A percentile compares a stretch with the other conserved stretches of the same genome.
Evolutionary conservation across 2,113 vertebrate genomes (phyloP).

Genomic region (Pterophyllum scalare): DNA sequence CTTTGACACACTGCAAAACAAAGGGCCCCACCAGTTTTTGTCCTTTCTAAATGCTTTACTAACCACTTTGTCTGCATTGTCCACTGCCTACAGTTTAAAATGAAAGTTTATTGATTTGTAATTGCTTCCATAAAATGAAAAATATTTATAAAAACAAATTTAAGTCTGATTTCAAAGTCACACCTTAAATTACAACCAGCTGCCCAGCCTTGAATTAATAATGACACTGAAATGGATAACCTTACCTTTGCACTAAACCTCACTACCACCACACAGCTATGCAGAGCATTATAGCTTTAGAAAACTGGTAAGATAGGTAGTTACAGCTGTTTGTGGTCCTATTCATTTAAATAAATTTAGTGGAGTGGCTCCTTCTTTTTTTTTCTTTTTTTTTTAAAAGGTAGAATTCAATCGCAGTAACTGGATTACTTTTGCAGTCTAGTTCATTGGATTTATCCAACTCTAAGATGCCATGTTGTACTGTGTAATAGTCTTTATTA

Average conservation of each 20-base stretch:
- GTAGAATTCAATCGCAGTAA: not conserved
- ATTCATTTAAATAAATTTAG: not conserved
- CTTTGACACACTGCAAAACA: not conserved
- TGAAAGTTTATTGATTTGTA: not conserved
- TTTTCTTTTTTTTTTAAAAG: not conserved
- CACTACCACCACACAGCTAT: not conserved
- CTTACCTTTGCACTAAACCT: not conserved
- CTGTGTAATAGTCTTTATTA: not conserved
- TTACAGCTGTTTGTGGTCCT: not conserved
- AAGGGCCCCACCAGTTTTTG: not conserved
- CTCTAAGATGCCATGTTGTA: not conserved
- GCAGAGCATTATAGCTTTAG: not conserved
- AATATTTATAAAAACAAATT: not conserved
- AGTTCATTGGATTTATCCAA: not conserved
- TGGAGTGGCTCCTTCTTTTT: not conserved
- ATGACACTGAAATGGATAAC: constrained; percentile 4
- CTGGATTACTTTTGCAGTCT: not conserved
- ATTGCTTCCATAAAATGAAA: not conserved
- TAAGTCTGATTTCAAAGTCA: not conserved
- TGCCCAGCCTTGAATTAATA: constrained; percentile 4
- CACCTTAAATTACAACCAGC: not conserved
- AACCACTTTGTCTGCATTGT: not conserved
- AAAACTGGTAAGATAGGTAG: not conserved
- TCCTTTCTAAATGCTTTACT: not conserved
- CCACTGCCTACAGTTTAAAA: no score